Evolutionary conservation across 2,888 invertebrate species (phyloP), one percentile per base, ranked within the genome.

Genomic region (Xestobium rufovillosum): DNA sequence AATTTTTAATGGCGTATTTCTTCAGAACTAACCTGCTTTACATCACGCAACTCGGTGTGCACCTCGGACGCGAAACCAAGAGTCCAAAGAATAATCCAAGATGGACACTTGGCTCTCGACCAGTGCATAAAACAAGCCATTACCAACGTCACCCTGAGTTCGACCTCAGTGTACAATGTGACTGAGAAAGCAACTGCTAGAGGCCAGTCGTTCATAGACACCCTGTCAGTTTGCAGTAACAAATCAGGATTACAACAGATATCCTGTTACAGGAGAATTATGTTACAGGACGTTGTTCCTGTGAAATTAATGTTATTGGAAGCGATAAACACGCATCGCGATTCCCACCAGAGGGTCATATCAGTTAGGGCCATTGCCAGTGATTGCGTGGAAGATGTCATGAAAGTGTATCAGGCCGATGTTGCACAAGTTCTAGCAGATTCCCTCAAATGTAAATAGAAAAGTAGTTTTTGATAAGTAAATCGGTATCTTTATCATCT

Each of bases 261-360:
- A 31, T 38, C 49, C 15, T 63, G 61, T 35, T 62, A 61, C 39
- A 55, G 52, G 39, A 51, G 52, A 14, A 51, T 60, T 11, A 60
- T 61, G 26, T 31, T 26, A 3, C 36, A 41, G n/a, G 49, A 53
- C 14, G 50, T 61, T 2, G 34, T 45, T 23, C 60, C 63, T 1
- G 48, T 60, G 9, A 63, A 61, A 43, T 31, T 36, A 6, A 43
- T 47, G 13, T 31, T 63, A n/a, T 37, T 61, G 39, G 45, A 52
- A 3, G 55, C 57, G 9, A 53, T 61, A 12, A 47, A 51, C 13
- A 45, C 44, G 3, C 60, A 62, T 42, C 55, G 52, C 31, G 25
- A 23, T 3, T 53, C 51, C 3, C 56, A 60, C 38, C 40, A 52
- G 26, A 50, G 48, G 35, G 47, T 52, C 3, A 52, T 60, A 19